Evolutionary conservation across 2,888 invertebrate genomes (phyloP), one percentile per base, ranked within the genome.

Genomic region (Pristionchus mayeri): DNA sequence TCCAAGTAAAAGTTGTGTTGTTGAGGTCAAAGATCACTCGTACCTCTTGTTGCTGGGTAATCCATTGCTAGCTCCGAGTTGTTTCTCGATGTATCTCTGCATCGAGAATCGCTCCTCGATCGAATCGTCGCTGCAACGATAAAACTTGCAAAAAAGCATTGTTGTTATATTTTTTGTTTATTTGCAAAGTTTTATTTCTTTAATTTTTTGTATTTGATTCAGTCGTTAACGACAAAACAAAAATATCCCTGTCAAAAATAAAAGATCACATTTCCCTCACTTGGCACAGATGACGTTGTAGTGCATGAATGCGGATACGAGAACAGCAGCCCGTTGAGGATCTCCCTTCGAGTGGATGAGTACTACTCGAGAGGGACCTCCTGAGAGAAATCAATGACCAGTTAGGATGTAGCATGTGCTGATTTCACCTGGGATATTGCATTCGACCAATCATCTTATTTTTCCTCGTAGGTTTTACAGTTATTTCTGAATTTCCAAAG

Each of bases 31-130:
- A 63, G 48, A n/a, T 48, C 48, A 71, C 0, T 3, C 21, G 54
- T 21, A 80, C 80, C 80, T 30, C 57, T 80, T 52, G 30, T 80
- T 80, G 57, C 48, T 27, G 24, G 80, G 80, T 40, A 40, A 27
- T n/a, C 80, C 57, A 21, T 21, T 37, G 2, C n/a, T 27, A 6
- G 21, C 21, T 86, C 95, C 95, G 87, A 96, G 94, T 93, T 95
- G 95, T 93, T 96, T 95, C 91, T 97, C 97, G 90, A 97, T 95
- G 94, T 96, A 97, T 91, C 96, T 95, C 92, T 96, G 95, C 97
- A 97, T 97, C 78, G 97, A 96, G 94, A 96, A 97, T 92, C 97
- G 95, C 94, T 97, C 97, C 91, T 97, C 95, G 16, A 97, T 96
- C 87, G 94, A 94, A 90, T 94, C 94, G 90, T 95, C 95, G 90